Percentiles rank a stretch among this genome's conserved stretches.
Evolutionary conservation across 2,113 vertebrate species (phyloP).

Genomic region (Tupaia tana): DNA sequence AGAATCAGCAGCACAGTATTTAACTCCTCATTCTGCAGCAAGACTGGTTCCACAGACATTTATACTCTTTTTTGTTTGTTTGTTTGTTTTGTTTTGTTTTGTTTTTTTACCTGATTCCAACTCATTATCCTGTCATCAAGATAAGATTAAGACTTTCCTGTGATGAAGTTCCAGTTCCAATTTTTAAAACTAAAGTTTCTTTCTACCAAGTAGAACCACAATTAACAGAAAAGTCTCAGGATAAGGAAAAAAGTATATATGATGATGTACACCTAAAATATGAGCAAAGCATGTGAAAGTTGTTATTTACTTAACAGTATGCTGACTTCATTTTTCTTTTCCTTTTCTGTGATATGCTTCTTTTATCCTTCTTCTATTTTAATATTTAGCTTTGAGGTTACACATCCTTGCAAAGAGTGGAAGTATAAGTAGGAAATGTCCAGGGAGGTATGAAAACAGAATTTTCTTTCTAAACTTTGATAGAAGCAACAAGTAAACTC

Average conservation of each 20-base stretch:
- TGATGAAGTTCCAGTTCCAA: constrained; percentile 22
- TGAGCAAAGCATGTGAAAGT: constrained; percentile 5
- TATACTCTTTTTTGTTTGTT: background rate
- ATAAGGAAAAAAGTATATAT: constrained; percentile 21
- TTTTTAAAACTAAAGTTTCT: constrained; percentile 63
- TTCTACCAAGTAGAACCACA: constrained; percentile 46
- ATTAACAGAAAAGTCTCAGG: constrained; percentile 65
- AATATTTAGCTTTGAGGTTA: background rate
- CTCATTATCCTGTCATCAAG: background rate
- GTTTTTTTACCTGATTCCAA: background rate
- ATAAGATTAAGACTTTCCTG: background rate
- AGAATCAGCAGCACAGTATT: background rate
- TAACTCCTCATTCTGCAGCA: background rate
- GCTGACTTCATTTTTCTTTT: background rate
- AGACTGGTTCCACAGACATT: background rate
- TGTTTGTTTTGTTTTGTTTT: background rate
- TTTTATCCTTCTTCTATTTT: background rate
- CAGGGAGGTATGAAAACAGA: background rate
- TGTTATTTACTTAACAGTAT: constrained; percentile 30
- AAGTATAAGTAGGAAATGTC: background rate
- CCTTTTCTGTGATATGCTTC: background rate
- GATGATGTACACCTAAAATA: constrained; percentile 45
- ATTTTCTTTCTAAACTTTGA: background rate
- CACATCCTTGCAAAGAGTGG: background rate
- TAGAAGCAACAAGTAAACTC: background rate